Evolutionary conservation across 1,140 invertebrate species (phyloP).

Genomic region (Micrasema minimum): DNA sequence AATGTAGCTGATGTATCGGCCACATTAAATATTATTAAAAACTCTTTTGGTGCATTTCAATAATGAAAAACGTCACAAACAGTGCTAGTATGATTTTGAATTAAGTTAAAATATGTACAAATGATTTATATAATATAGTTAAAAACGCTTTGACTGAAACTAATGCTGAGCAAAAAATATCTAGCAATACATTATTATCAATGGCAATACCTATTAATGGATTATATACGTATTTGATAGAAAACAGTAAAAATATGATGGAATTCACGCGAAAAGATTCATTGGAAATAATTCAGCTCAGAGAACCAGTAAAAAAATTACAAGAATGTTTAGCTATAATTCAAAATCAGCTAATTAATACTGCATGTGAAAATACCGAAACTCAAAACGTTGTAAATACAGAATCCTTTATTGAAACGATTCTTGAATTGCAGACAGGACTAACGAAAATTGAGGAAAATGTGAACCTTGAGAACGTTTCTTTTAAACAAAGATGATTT

Average conservation of each 20-base stretch:
- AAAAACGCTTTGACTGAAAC: conserved; percentile 10
- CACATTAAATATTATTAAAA: conserved; percentile 1
- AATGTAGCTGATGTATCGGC: neutral
- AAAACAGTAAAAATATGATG: conserved; percentile 13
- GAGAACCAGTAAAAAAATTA: conserved; percentile 43
- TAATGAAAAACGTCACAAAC: conserved; percentile 12
- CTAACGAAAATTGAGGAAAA: conserved; percentile 25
- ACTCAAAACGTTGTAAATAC: conserved; percentile 33
- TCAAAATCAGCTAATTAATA: conserved; percentile 48
- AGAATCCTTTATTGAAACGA: conserved; percentile 38
- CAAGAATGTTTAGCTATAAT: conserved; percentile 44
- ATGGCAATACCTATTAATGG: conserved; percentile 26
- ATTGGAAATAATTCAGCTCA: conserved; percentile 23
- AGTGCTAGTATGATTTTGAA: conserved; percentile 8
- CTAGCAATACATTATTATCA: conserved; percentile 17
- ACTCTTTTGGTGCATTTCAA: neutral
- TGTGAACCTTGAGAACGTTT: neutral
- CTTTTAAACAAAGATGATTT: conserved; percentile 11
- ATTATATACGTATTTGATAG: conserved; percentile 8
- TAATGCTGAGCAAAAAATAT: conserved; percentile 6
- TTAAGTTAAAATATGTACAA: neutral
- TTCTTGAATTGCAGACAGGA: conserved; percentile 32
- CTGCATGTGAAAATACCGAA: conserved; percentile 31
- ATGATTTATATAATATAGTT: conserved; percentile 8
- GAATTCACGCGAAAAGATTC: neutral